phyloP scores from a whole-genome alignment of 2,888 invertebrate genomes.

The Pristionchus arcanus region DNA sequence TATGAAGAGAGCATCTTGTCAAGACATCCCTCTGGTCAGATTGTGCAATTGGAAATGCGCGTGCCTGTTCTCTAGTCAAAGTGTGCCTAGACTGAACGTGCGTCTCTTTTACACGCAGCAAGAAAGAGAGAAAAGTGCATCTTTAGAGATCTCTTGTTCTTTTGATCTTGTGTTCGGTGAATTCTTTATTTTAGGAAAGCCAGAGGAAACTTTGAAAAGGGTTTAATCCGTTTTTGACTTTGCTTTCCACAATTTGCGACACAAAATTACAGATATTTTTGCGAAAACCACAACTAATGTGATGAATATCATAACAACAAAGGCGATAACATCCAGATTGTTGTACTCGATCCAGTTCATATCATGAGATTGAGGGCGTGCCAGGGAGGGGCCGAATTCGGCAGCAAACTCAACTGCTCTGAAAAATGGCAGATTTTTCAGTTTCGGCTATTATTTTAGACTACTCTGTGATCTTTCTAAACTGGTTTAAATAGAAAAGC shows the following conservation, averaged over 20 bases:
- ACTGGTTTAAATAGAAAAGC: too few species aligned
- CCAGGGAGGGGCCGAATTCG: background rate
- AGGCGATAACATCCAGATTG: constrained; percentile 11
- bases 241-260: too few species aligned
- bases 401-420: too few species aligned
- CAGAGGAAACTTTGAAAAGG: too few species aligned
- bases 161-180: too few species aligned
- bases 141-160: too few species aligned
- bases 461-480: too few species aligned
- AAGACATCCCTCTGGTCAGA: background rate
- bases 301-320: background rate
- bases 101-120: too few species aligned
- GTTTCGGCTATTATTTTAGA: too few species aligned
- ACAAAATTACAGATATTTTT: background rate
- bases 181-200: too few species aligned
- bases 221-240: background rate
- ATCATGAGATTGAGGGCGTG: constrained; percentile 11
- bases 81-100: background rate
- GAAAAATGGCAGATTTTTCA: too few species aligned
- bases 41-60: background rate
- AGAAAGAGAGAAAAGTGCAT: too few species aligned
- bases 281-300: background rate
- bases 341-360: constrained; percentile 10
- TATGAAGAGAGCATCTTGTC: constrained; percentile 57
- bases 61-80: background rate